Evolutionary conservation across 2,797 vertebrate species (phyloP), one percentile per base, ranked within the genome.

Genomic region (Anguilla megastoma): DNA sequence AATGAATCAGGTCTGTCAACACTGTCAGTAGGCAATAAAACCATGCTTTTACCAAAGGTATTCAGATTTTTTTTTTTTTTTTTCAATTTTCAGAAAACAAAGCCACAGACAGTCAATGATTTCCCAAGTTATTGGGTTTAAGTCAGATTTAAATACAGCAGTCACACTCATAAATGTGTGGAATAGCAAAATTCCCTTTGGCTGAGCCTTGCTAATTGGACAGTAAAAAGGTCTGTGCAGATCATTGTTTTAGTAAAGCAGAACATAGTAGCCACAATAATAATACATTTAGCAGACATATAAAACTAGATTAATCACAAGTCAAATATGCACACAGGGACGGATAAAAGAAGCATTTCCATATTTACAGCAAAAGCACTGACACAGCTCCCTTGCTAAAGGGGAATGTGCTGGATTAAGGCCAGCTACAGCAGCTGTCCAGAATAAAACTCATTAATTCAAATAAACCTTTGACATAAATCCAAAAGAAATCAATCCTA

Each of bases 261-360:
- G 14, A 3, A n/a, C 33, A 41, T 3, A 21, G 21, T 6, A 21
- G n/a, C 76, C 1, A 36, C 41, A 79, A 24, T 18, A 79, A 79
- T 41, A 27, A 79, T 41, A 6, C 8, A 10, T 79, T 79, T 45
- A 79, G 16, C 36, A 41, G 3, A 24, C 24, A 41, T 79, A 36
- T 79, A 16, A 45, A 79, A 41, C 8, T 45, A 79, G 16, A 79
- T 79, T 21, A 45, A 45, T 45, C 36, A 79, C 9, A 3, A 18
- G 21, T 41, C 18, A 79, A 45, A 79, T 24, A 45, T 79, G 36
- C 18, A 24, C 76, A 79, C 14, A 41, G 76, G 33, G 76, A 45
- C 21, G 21, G 76, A 79, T 79, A 45, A 79, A 79, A 79, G 74
- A 41, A 79, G 74, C 6, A 45, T 79, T 79, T 45, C 21, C 74